Evolutionary conservation across 35 echinoderm and acorn worm species (phyloP).

Genomic region (Anneissia japonica): DNA sequence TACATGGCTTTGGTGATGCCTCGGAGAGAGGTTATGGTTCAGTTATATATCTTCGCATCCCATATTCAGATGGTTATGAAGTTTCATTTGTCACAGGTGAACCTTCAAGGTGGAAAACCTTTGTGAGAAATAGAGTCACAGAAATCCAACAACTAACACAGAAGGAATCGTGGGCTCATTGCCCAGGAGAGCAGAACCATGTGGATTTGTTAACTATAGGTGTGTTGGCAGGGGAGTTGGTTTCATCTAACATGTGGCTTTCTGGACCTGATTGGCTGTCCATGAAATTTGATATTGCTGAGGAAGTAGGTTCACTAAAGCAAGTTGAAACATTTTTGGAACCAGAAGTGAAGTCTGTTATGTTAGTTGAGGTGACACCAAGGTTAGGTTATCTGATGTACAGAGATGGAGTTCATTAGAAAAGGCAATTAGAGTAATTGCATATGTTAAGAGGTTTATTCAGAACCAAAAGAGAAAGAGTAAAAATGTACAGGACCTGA

Average conservation of each 20-base stretch:
- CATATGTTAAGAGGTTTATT: constrained; percentile 7
- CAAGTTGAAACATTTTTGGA: background rate
- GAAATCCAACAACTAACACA: constrained; percentile 20
- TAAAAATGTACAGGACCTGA: background rate
- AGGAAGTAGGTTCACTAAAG: background rate
- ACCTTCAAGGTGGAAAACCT: constrained; percentile 33
- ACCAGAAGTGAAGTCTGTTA: background rate
- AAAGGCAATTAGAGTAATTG: constrained; percentile 19
- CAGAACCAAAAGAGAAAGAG: background rate
- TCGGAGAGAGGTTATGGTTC: constrained; percentile 38
- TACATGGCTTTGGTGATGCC: constrained; percentile 29
- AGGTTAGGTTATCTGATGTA: constrained; percentile 6
- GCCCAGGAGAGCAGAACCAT: constrained; percentile 18
- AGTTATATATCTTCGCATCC: constrained; percentile 16
- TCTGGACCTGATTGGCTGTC: constrained; percentile 19
- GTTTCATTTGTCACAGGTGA: constrained; percentile 24
- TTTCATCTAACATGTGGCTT: constrained; percentile 8
- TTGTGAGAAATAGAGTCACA: constrained; percentile 22
- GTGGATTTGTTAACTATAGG: constrained; percentile 23
- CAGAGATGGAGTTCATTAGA: background rate
- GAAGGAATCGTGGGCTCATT: constrained; percentile 19
- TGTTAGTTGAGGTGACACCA: background rate
- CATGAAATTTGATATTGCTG: background rate
- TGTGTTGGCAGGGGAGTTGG: background rate
- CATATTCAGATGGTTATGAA: background rate